Evolutionary conservation across 1,140 invertebrate genomes (phyloP), one percentile per base, ranked within the genome.

Genomic region (Drosophila varians): DNA sequence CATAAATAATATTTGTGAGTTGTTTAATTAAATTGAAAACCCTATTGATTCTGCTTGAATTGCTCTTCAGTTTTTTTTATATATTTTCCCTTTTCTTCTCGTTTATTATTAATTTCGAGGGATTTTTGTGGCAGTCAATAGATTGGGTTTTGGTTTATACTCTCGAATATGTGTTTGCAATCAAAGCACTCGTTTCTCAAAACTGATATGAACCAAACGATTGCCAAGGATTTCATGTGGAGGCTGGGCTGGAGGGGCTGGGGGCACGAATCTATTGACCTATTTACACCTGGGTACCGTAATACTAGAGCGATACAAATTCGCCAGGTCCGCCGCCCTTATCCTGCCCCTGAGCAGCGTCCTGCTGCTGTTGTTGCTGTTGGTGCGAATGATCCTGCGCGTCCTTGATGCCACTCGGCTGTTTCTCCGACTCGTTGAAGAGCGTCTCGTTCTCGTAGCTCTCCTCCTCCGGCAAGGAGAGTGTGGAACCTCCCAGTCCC

Each of bases 391-490:
- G 49, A 31, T 57, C 5, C 26, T 53, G 51, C n/a, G 55, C 45
- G 9, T 77, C 66, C 28, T 3, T 12, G 0, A 52, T 21, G 3
- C 43, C 19, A 6, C 28, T 51, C 21, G 49, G 9, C n/a, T 70
- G 65, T 9, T 90, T 76, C 21, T 78, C 71, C 19, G 87, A 60
- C 34, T 91, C 84, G 40, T 76, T 90, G 45, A 91, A 91, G 5
- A 86, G 73, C 1, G 84, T 91, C 31, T 91, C 90, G 25, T 76
- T 87, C 52, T 90, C 90, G 36, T 76, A 61, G 3, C 70, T 54
- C 40, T 89, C 82, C 42, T 90, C 93, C 77, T 96, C 95, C 25
- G 95, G 95, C 61, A 97, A 90, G 11, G 96, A 96, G 66, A 96
- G 94, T 1, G 95, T 96, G 8, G 96, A 97, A 77, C 94, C 94